A percentile compares a stretch with the other conserved stretches of the same genome.
These are phyloP conservation scores for Clarias fuscus DNA, from an alignment of 2,797 vertebrate genomes.

Conservation along the genomic window DNA sequence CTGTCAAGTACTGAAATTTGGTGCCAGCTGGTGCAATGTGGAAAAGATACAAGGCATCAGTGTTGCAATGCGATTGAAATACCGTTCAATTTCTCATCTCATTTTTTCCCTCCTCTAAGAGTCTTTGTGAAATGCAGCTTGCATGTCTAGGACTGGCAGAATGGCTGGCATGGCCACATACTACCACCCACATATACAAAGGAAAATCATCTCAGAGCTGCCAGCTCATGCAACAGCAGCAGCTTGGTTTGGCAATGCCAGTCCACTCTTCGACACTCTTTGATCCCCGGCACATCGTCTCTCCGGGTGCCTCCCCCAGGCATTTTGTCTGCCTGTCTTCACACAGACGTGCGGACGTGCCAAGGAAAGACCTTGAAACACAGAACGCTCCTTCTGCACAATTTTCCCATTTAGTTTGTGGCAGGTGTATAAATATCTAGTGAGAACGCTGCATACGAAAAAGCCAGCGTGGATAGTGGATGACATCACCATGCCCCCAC, in stretches of 20 bases:
- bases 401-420: not conserved
- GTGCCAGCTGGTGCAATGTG: not conserved
- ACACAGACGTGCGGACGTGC: not conserved
- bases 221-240: constrained; percentile 52
- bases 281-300: constrained; percentile 40
- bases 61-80: constrained; percentile 52
- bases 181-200: constrained; percentile 47
- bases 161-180: constrained; percentile 49
- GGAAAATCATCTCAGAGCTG: constrained; percentile 50
- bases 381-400: not conserved
- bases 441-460: not conserved
- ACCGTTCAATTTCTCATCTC: constrained; percentile 60
- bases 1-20: not conserved
- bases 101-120: constrained; percentile 26
- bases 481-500: constrained; percentile 31
- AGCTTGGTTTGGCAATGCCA: constrained; percentile 51
- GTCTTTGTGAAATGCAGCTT: constrained; percentile 51
- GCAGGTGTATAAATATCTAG: constrained; percentile 8
- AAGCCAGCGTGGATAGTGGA: not conserved
- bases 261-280: constrained; percentile 43
- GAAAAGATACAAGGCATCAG: not conserved
- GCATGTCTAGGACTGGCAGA: constrained; percentile 44
- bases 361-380: constrained; percentile 31
- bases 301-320: constrained; percentile 29
- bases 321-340: constrained; percentile 24